Evolutionary conservation across 2,888 invertebrate species (phyloP).

Genomic region (Drosophila pseudotalamancana): DNA sequence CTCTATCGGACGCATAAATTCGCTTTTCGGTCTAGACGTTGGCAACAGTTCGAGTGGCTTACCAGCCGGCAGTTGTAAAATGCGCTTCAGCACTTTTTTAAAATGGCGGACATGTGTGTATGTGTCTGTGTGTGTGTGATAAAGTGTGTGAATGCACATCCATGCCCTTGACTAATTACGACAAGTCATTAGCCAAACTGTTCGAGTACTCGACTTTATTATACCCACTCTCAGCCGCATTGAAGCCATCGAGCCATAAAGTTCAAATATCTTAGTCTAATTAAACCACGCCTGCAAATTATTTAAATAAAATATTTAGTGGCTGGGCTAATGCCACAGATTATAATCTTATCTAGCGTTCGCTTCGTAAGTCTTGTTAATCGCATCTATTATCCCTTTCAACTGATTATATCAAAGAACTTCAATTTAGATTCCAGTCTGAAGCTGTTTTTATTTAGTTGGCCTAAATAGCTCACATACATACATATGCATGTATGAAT

Average conservation of each 20-base stretch:
- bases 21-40: conserved; percentile 62
- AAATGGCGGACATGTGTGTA: neutral
- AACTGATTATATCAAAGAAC: no score
- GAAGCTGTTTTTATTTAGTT: no score
- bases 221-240: neutral
- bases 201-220: neutral
- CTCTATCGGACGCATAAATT: conserved; percentile 61
- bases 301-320: neutral
- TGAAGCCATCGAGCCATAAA: neutral
- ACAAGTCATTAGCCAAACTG: conserved; percentile 23
- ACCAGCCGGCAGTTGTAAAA: conserved; percentile 39
- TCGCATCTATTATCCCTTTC: no score
- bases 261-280: neutral
- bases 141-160: conserved; percentile 19
- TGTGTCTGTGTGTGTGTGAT: conserved; percentile 9
- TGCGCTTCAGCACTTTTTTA: conserved; percentile 28
- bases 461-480: no score
- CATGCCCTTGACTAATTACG: conserved; percentile 43
- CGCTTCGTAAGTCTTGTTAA: no score
- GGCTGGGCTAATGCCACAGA: neutral
- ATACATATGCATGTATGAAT: no score
- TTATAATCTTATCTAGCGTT: no score
- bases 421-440: no score
- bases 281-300: neutral
- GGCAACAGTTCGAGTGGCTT: conserved; percentile 30